Evolutionary conservation across 1,140 invertebrate species (phyloP).

Genomic region (Pseudomyrmex sp.): DNA sequence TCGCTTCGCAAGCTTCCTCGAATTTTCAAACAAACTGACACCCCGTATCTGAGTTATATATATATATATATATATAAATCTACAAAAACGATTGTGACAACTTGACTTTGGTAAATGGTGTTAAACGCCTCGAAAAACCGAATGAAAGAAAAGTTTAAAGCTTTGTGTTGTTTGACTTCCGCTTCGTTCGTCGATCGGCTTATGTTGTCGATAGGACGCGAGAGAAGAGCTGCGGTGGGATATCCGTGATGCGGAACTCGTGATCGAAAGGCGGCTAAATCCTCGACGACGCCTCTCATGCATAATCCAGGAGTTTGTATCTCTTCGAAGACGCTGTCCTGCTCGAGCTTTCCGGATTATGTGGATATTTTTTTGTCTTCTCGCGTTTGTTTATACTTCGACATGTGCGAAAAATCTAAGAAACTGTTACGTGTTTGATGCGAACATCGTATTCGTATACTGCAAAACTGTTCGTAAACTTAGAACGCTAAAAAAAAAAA

Average conservation of each 20-base stretch:
- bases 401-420: background rate
- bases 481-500: background rate
- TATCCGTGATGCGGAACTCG: constrained; percentile 8
- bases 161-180: constrained; percentile 1
- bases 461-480: background rate
- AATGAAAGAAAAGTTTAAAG: background rate
- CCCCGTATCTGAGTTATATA: background rate
- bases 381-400: background rate
- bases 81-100: too few species aligned
- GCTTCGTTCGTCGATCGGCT: constrained; percentile 15
- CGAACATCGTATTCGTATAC: background rate
- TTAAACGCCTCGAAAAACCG: background rate
- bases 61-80: too few species aligned
- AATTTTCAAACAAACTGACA: background rate
- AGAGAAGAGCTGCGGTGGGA: background rate
- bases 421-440: background rate
- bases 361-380: constrained; percentile 27
- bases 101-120: background rate
- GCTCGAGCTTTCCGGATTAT: background rate
- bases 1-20: background rate
- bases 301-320: constrained; percentile 59
- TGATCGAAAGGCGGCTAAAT: constrained; percentile 27
- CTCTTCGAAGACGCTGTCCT: background rate
- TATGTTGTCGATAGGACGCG: constrained; percentile 7
- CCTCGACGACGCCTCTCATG: constrained; percentile 40